Evolutionary conservation across 2,888 invertebrate species (phyloP).

Genomic region (Laspeyria flexula): DNA sequence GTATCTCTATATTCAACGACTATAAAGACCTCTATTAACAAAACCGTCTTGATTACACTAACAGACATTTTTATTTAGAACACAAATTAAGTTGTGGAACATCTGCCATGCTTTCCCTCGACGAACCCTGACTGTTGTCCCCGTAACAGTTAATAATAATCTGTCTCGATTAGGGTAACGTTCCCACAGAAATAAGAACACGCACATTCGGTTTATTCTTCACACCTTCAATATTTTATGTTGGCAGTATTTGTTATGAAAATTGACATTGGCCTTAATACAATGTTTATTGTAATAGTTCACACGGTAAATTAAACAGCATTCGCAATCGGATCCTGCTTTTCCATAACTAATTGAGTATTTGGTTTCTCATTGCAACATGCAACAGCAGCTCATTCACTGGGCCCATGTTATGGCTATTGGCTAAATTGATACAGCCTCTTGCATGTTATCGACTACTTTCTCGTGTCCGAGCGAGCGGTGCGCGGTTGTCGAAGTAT

Average conservation of each 20-base stretch:
- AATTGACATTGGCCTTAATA: constrained; percentile 26
- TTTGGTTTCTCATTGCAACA: constrained; percentile 45
- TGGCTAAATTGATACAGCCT: constrained; percentile 58
- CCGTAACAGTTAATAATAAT: constrained; percentile 48
- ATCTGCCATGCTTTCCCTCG: constrained; percentile 67
- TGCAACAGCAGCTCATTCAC: constrained; percentile 38
- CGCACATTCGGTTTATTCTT: constrained; percentile 18
- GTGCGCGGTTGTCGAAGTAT: constrained; percentile 74
- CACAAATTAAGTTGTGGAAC: constrained; percentile 47
- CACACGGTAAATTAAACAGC: constrained; percentile 54
- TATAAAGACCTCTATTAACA: not conserved
- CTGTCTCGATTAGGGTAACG: constrained; percentile 56
- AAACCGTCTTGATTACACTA: not conserved
- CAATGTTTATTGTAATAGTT: constrained; percentile 48
- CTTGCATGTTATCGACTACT: constrained; percentile 75
- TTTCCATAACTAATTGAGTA: constrained; percentile 55
- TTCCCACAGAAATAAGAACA: constrained; percentile 34
- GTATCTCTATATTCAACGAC: not conserved
- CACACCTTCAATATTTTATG: constrained; percentile 34
- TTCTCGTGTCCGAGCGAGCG: constrained; percentile 73
- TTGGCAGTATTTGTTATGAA: constrained; percentile 40
- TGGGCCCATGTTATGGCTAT: constrained; percentile 49
- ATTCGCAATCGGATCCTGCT: constrained; percentile 49
- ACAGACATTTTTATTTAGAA: constrained; percentile 2
- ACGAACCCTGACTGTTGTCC: constrained; percentile 48